Conservation (phyloP, 2,113 vertebrate genomes). For the Pseudonaja textilis region DNA sequence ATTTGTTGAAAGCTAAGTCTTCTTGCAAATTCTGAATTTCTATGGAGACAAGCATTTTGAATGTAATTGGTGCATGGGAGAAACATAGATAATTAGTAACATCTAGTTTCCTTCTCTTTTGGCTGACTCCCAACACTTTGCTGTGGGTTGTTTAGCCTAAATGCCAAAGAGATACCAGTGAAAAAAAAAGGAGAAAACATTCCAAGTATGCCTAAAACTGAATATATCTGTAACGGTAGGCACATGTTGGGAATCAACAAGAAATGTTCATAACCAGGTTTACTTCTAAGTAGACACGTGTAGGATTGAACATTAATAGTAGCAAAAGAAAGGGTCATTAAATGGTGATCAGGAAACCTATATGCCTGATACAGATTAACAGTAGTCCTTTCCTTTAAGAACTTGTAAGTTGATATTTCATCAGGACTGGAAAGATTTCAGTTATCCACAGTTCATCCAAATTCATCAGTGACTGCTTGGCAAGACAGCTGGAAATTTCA, state of each 20-base stretch:
- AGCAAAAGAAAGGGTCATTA: background rate
- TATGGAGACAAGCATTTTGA: background rate
- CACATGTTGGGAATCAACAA: background rate
- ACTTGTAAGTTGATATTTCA: slow-evolving; percentile 21
- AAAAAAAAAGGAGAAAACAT: background rate
- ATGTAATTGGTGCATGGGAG: background rate
- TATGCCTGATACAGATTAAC: background rate
- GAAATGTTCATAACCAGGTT: background rate
- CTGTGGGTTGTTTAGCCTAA: background rate
- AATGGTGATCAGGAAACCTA: background rate
- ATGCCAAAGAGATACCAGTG: background rate
- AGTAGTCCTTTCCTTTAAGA: background rate
- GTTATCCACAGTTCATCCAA: slow-evolving; percentile 50
- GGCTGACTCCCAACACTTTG: background rate
- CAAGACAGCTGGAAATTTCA: slow-evolving; percentile 41
- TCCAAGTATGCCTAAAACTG: background rate
- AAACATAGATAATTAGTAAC: background rate
- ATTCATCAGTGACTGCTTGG: slow-evolving; percentile 39
- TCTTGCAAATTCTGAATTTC: background rate
- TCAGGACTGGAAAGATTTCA: slow-evolving; percentile 31
- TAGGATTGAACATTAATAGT: background rate
- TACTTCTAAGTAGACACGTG: background rate
- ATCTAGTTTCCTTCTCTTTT: background rate
- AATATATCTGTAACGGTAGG: background rate
- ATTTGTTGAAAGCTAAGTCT: background rate